phyloP scores from a whole-genome alignment of 2,797 vertebrate species.

The Mus caroli region DNA sequence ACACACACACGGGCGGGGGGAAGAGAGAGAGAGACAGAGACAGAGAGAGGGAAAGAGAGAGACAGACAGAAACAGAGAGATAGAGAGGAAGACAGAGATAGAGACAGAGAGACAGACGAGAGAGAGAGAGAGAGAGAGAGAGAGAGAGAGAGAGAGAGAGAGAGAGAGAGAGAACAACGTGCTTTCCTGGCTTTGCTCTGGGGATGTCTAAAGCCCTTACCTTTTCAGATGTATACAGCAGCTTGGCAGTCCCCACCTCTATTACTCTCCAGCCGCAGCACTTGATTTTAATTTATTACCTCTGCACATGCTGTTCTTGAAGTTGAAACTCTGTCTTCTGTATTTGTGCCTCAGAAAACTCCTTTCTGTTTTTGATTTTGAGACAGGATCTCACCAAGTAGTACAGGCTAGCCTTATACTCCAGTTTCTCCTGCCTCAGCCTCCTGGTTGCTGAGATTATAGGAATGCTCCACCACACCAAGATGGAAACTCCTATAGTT shows the following conservation, averaged over 20 bases:
- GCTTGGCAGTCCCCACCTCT: background rate
- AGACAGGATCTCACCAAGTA: background rate
- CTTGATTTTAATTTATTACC: background rate
- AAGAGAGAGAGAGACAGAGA: background rate
- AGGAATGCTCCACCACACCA: background rate
- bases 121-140: background rate
- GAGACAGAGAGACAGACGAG: background rate
- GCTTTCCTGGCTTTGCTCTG: background rate
- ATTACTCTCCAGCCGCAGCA: background rate
- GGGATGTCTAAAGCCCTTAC: background rate
- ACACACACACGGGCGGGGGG: too few species aligned
- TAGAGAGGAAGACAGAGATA: background rate
- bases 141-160: background rate
- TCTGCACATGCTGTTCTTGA: background rate
- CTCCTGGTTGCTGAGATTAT: background rate
- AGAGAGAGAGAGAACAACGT: background rate
- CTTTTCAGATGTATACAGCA: background rate
- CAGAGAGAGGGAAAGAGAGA: background rate
- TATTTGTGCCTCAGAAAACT: background rate
- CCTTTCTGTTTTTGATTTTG: background rate
- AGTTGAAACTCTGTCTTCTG: background rate
- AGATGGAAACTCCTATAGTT: background rate
- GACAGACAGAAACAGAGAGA: background rate
- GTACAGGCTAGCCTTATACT: background rate
- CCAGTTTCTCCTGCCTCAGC: background rate